phyloP scores from a whole-genome alignment of 2,113 vertebrate species.

The Microcebus griseorufus region DNA sequence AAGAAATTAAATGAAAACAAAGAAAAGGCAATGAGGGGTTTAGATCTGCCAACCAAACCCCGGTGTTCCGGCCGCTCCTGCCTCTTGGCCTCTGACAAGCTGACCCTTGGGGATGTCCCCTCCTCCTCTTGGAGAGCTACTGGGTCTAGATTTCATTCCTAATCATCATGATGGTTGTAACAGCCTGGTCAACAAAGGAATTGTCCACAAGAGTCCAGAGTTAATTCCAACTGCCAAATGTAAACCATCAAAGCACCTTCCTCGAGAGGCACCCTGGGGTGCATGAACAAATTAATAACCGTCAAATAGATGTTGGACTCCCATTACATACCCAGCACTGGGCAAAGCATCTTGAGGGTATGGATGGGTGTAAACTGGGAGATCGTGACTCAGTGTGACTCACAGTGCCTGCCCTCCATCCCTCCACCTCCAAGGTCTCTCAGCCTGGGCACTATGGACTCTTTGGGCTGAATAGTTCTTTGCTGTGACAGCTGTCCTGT shows the following conservation, averaged over 20 bases:
- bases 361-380: too few relatives aligned
- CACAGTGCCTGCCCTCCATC: not conserved
- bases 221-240: not conserved
- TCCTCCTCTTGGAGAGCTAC: not conserved
- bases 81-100: not conserved
- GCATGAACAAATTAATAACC: not conserved
- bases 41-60: not conserved
- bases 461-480: not conserved
- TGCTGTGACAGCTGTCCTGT: not conserved
- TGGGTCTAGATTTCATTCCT: not conserved
- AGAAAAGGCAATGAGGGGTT: not conserved
- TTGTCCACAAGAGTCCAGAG: not conserved
- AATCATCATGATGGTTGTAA: not conserved
- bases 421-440: not conserved
- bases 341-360: not conserved
- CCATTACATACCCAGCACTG: not conserved
- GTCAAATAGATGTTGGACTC: not conserved
- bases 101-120: not conserved
- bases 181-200: not conserved
- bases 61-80: not conserved
- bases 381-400: not conserved
- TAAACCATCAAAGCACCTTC: not conserved
- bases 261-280: not conserved
- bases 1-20: conserved; percentile 23
- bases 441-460: not conserved